Conservation (phyloP, 2,888 invertebrate genomes). For the Antheraea assamensis region DNA sequence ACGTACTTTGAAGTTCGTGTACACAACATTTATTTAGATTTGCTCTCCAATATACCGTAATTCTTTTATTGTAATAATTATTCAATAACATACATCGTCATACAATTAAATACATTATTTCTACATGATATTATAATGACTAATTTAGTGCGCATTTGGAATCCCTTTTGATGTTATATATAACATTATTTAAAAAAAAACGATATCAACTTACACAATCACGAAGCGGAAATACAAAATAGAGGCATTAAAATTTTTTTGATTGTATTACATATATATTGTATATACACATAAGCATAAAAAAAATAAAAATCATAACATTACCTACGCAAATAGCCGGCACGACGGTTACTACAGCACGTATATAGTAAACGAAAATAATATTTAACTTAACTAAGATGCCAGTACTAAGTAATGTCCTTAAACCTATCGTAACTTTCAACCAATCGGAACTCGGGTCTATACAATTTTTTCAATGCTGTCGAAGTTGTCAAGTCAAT, state of each 20-base stretch:
- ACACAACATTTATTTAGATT: constrained; percentile 60
- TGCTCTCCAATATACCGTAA: constrained; percentile 68
- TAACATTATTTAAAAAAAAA: constrained; percentile 41
- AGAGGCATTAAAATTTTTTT: background rate
- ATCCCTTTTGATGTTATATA: constrained; percentile 33
- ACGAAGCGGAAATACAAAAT: background rate
- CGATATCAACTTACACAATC: constrained; percentile 21
- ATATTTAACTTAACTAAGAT: background rate
- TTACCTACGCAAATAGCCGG: background rate
- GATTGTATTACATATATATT: background rate
- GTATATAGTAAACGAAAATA: background rate
- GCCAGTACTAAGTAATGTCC: constrained; percentile 14
- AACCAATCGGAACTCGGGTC: background rate
- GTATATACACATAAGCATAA: background rate
- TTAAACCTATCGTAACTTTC: constrained; percentile 25
- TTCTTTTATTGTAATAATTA: constrained; percentile 59
- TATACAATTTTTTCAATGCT: background rate
- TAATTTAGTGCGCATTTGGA: constrained; percentile 56
- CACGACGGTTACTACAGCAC: background rate
- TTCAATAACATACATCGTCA: constrained; percentile 41
- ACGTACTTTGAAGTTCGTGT: constrained; percentile 44
- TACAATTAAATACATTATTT: constrained; percentile 48
- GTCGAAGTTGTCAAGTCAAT: background rate
- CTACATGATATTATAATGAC: constrained; percentile 41
- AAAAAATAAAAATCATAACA: background rate